phyloP scores from a whole-genome alignment of 2,797 vertebrate genomes.

The Hylomyscus alleni region DNA sequence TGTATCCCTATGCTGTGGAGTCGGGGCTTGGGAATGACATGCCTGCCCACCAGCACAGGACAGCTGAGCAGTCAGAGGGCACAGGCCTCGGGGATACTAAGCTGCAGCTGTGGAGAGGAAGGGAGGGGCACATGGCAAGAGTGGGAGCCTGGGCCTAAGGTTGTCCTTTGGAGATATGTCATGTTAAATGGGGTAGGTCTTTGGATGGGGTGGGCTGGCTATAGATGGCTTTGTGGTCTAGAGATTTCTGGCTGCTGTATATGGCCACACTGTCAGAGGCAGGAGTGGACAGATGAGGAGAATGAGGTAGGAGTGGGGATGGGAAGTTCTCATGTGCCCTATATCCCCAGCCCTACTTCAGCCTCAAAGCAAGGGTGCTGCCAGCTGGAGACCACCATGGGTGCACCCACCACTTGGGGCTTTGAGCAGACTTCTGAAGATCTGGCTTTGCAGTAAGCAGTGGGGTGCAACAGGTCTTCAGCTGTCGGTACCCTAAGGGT shows the following conservation, averaged over 20 bases:
- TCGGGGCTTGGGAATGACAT: neutral
- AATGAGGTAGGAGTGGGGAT: too few relatives aligned
- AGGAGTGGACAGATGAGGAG: neutral
- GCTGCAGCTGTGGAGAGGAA: neutral
- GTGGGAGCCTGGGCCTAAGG: neutral
- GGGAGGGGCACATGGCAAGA: too few relatives aligned
- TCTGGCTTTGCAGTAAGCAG: neutral
- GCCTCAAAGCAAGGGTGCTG: neutral
- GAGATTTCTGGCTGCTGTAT: neutral
- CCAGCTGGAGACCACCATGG: neutral
- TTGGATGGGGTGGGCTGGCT: neutral
- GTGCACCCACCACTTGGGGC: neutral
- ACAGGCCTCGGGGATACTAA: neutral
- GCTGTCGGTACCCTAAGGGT: neutral
- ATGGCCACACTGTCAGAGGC: neutral
- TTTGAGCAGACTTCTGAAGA: neutral
- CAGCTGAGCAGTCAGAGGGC: neutral
- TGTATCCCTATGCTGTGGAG: constrained; percentile 91
- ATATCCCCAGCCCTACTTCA: too few relatives aligned
- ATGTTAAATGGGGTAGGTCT: neutral
- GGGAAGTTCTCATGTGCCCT: neutral
- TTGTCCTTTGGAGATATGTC: neutral
- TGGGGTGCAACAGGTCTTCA: too few relatives aligned
- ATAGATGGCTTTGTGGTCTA: neutral
- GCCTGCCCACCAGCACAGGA: neutral